Evolutionary conservation across 2,888 invertebrate genomes (phyloP).

Genomic region (Parnassius smintheus): DNA sequence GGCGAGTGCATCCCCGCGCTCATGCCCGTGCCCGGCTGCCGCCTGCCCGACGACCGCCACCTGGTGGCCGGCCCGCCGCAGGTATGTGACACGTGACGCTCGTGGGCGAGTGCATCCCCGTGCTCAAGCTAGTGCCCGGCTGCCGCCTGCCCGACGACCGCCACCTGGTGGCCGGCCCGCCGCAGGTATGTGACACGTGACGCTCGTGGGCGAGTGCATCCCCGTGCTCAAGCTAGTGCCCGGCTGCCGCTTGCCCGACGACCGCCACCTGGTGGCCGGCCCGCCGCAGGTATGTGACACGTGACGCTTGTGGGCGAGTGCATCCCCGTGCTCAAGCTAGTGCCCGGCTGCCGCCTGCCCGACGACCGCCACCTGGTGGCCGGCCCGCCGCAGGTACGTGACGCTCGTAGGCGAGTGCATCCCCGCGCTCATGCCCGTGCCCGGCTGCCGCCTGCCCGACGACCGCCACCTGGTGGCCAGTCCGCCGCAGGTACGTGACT

Average conservation of each 20-base stretch:
- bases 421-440: too few relatives aligned
- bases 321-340: constrained; percentile 89
- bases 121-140: constrained; percentile 89
- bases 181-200: constrained; percentile 50
- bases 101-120: constrained; percentile 86
- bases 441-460: too few relatives aligned
- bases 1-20: constrained; percentile 88
- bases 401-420: too few relatives aligned
- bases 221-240: constrained; percentile 90
- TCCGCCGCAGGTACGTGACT: too few relatives aligned
- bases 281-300: constrained; percentile 63
- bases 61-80: constrained; percentile 67
- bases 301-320: constrained; percentile 80
- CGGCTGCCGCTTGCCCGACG: constrained; percentile 70
- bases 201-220: constrained; percentile 83
- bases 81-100: constrained; percentile 51
- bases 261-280: constrained; percentile 55
- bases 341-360: constrained; percentile 82
- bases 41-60: constrained; percentile 55
- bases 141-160: constrained; percentile 59
- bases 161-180: constrained; percentile 60
- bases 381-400: constrained; percentile 63
- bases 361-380: constrained; percentile 55
- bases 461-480: too few relatives aligned
- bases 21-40: constrained; percentile 87